Base-by-base conservation (phyloP, 2,113 vertebrate species). In the Pachypanchax playfairii region DNA sequence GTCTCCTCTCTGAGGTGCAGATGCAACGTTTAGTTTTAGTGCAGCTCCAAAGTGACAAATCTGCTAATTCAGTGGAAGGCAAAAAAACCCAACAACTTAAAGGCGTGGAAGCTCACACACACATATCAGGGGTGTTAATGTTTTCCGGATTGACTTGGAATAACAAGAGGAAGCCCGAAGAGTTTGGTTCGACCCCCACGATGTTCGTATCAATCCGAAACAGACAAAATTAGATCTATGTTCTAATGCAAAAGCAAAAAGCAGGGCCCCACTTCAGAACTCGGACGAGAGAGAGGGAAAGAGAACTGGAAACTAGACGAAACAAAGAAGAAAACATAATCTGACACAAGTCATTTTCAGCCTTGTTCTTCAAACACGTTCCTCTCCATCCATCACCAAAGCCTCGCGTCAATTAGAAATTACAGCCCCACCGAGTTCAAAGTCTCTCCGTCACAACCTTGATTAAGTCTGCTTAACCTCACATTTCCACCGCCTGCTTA, bases 151-250 rank as follows among this genome's bases (percentile, higher is more conserved):
- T 92, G 94, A 93, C 88, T 91, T 94, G 93, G 94, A 96, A 94
- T 93, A 95, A 96, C 91, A 93, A 94, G 92, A 94, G 91, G 91
- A 90, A 90, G 93, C 91, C 94, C 95, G 94, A 94, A 94, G 96
- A 94, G 92, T 43, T 65, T 26, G 92, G 94, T 95, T 94, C 95
- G 94, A 96, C 94, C 95, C 95, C 96, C 93, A 95, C 96, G 96
- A 98, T 96, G 95, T 92, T 96, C 95, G 94, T 92, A 94, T 94
- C 93, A 94, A 94, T 97, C 95, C 97, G 75, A 94, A 93, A 95
- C 92, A 93, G 92, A 95, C 94, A 97, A 94, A 96, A 96, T 96
- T 94, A 94, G 95, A 96, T 98, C 95, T 95, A 96, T 96, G 97
- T 94, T 94, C 93, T 93, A 93, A 94, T 91, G 65, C 93, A 92